These are phyloP conservation scores for Andrena praecox DNA, from an alignment of 2,888 invertebrate genomes.

Conservation along the genomic window DNA sequence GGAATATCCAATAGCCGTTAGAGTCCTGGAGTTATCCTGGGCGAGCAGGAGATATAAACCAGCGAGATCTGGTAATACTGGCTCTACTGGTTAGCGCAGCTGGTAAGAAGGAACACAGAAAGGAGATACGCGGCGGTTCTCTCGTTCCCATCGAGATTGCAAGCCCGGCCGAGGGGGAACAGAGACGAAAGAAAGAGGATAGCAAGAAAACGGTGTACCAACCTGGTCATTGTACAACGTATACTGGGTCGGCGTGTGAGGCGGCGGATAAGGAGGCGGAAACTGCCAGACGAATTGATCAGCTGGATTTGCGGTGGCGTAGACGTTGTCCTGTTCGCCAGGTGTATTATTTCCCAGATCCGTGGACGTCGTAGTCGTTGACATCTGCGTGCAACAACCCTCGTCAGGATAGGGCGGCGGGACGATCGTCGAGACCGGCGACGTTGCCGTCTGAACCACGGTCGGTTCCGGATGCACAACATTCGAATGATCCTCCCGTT, in stretches of 20 bases:
- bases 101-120: slow-evolving; percentile 19
- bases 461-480: slow-evolving; percentile 77
- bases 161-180: not conserved
- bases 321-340: slow-evolving; percentile 72
- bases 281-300: slow-evolving; percentile 93
- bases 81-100: slow-evolving; percentile 61
- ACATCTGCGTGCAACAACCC: slow-evolving; percentile 71
- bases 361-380: slow-evolving; percentile 70
- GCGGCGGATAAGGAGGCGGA: slow-evolving; percentile 88
- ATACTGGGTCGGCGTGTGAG: slow-evolving; percentile 89
- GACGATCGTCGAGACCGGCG: slow-evolving; percentile 70
- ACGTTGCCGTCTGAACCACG: slow-evolving; percentile 87
- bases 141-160: slow-evolving; percentile 18
- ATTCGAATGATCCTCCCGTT: slow-evolving; percentile 91
- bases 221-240: slow-evolving; percentile 93
- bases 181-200: not conserved
- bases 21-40: slow-evolving; percentile 47
- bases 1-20: slow-evolving; percentile 20
- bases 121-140: slow-evolving; percentile 13
- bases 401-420: slow-evolving; percentile 62
- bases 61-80: slow-evolving; percentile 71
- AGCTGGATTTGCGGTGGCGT: slow-evolving; percentile 80
- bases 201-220: slow-evolving; percentile 81
- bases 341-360: slow-evolving; percentile 81
- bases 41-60: slow-evolving; percentile 48